phyloP scores from a whole-genome alignment of 2,113 vertebrate species.

The Myiozetetes cayanensis region DNA sequence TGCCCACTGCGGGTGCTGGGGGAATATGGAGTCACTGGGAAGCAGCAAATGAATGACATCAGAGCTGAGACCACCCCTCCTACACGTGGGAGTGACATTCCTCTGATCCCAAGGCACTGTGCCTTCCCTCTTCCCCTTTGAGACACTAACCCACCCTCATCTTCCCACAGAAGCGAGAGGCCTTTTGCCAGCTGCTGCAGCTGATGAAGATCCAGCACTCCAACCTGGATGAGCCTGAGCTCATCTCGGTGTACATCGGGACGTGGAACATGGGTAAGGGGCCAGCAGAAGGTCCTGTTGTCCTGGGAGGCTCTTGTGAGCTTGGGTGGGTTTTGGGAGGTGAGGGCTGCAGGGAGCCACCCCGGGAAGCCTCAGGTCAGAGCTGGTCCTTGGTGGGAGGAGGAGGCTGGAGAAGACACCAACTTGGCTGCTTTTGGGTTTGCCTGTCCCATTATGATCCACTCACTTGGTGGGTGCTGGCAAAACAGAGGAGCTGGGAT shows the following conservation, averaged over 20 bases:
- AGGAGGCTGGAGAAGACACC: background rate
- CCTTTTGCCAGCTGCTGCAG: conserved; percentile 86
- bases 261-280: conserved; percentile 90
- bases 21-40: fast-evolving
- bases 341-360: background rate
- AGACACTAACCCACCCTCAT: background rate
- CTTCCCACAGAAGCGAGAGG: conserved; percentile 76
- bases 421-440: fast-evolving
- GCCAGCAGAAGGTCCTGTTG: background rate
- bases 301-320: background rate
- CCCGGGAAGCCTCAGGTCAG: background rate
- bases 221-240: conserved; percentile 78
- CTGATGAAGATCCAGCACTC: conserved; percentile 82
- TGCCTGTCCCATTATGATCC: fast-evolving
- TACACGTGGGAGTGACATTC: fast-evolving
- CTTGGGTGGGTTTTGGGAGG: background rate
- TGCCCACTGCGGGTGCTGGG: fast-evolving
- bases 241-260: conserved; percentile 85
- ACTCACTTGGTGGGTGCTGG: background rate
- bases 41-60: background rate
- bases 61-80: background rate
- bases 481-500: background rate
- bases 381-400: background rate
- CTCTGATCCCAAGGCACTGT: background rate
- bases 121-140: background rate